Percentiles rank a stretch among this genome's conserved stretches.
Evolutionary conservation across 2,888 invertebrate species (phyloP).

Genomic region (Rhopalosiphum nymphaeae): DNA sequence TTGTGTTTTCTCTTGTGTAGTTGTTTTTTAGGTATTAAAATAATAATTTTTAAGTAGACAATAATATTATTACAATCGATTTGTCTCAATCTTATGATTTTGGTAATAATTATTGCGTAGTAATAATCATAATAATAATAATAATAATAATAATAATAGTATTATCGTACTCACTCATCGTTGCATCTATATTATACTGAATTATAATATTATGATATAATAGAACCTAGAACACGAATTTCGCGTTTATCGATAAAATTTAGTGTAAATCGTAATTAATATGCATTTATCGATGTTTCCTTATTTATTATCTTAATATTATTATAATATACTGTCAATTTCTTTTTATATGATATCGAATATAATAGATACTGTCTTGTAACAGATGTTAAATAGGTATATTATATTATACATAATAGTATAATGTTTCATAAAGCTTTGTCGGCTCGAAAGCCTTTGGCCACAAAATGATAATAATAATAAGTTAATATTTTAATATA

Average conservation of each 20-base stretch:
- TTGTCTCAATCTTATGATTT: slow-evolving; percentile 38
- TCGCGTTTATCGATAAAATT: background rate
- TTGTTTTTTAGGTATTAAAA: background rate
- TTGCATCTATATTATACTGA: background rate
- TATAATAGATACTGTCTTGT: background rate
- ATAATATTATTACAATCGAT: slow-evolving; percentile 5
- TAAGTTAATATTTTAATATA: background rate
- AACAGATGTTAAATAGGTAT: background rate
- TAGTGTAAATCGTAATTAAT: slow-evolving; percentile 1
- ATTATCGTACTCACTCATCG: background rate
- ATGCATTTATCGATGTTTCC: slow-evolving; percentile 17
- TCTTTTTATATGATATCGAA: background rate
- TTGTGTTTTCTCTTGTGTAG: background rate
- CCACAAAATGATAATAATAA: background rate
- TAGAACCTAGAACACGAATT: slow-evolving; percentile 43
- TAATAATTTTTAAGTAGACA: background rate
- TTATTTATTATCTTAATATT: background rate
- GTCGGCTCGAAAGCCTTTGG: background rate
- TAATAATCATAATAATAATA: background rate
- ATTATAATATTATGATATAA: background rate
- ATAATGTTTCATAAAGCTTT: background rate
- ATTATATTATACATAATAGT: background rate
- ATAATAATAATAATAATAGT: slow-evolving; percentile 23
- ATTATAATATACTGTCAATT: slow-evolving; percentile 27
- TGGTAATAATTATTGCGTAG: background rate